These are phyloP conservation scores for Drosophila multiciliata DNA, from an alignment of 2,888 invertebrate genomes.

Conservation along the genomic window DNA sequence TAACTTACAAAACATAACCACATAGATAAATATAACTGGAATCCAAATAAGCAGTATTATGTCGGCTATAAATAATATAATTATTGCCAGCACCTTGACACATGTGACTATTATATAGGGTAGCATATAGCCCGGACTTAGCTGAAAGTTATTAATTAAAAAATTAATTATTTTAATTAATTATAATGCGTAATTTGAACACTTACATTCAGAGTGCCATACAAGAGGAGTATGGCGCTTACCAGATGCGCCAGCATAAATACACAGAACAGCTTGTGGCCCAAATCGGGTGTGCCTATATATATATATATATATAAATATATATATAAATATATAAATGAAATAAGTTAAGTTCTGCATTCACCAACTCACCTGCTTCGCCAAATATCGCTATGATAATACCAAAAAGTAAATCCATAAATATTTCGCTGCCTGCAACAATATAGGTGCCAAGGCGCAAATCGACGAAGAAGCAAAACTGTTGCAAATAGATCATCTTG, in stretches of 20 bases:
- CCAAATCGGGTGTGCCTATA: slow-evolving; percentile 63
- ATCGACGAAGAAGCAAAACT: slow-evolving; percentile 58
- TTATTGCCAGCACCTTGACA: slow-evolving; percentile 42
- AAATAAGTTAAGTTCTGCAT: background rate
- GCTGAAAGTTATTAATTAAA: slow-evolving; percentile 9
- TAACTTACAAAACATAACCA: slow-evolving; percentile 40
- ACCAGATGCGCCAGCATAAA: slow-evolving; percentile 55
- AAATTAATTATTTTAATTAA: no score
- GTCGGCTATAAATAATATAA: slow-evolving; percentile 42
- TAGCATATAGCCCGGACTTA: slow-evolving; percentile 39
- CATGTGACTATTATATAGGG: slow-evolving; percentile 35
- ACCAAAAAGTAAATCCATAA: slow-evolving; percentile 44
- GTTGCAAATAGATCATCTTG: slow-evolving; percentile 66
- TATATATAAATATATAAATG: background rate
- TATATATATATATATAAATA: no score
- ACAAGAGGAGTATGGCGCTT: slow-evolving; percentile 29
- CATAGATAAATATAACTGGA: slow-evolving; percentile 26
- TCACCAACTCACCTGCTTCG: slow-evolving; percentile 55
- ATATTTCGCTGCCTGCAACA: slow-evolving; percentile 41
- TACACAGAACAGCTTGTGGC: slow-evolving; percentile 47
- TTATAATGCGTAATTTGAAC: no score
- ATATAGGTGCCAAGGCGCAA: slow-evolving; percentile 58
- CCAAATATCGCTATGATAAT: slow-evolving; percentile 47
- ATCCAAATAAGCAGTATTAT: slow-evolving; percentile 8
- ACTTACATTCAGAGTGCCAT: slow-evolving; percentile 48